Base-by-base conservation (phyloP, 2,888 invertebrate species). In the Brachynemurus nebulosus region DNA sequence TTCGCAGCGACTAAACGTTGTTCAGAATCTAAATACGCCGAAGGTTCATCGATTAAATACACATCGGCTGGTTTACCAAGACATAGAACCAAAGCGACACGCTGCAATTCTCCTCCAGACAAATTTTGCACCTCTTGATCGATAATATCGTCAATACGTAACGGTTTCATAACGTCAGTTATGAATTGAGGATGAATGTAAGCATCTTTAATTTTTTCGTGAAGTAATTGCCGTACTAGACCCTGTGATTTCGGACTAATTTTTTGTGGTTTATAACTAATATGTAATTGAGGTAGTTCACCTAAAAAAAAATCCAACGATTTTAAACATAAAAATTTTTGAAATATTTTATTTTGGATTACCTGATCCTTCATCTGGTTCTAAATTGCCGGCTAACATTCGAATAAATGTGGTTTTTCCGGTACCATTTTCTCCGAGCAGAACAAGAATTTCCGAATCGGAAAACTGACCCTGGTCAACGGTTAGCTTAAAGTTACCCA, bases 221-320 rank as follows among this genome's bases (percentile, higher is more conserved):
- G 93, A 48, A 98, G 69, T 58, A 98, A 69, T 59, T 86, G 85
- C 38, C 93, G 76, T 4, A 99, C 98, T 48, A 86, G 76, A 35
- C 93, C 92, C 60, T 89, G 86, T 45, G 89, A 90, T 67, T 93
- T 97, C 3, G 98, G 98, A 53, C 95, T 95, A 64, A 98, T 99
- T 68, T 97, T 99, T 71, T 98, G 98, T 36, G 98, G 98, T 67
- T 98, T 98, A 74, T 98, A 99, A 65, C 96, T 97, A 61, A 98
- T 95, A 65, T 96, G 90, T 51, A 99, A 68, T 56, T 86, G 81
- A 1, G 97, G 97, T 48, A 91, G 70, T 51, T 79, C 78, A 34
- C 74, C 84, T 64, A 45, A 42, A 43, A 39, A n/a, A n/a, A n/a
- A n/a, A n/a, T n/a, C n/a, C n/a, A 9, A 25, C 27, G 11, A 25